Base-by-base conservation (phyloP, 2,888 invertebrate species). In the Teinopalpus imperialis region DNA sequence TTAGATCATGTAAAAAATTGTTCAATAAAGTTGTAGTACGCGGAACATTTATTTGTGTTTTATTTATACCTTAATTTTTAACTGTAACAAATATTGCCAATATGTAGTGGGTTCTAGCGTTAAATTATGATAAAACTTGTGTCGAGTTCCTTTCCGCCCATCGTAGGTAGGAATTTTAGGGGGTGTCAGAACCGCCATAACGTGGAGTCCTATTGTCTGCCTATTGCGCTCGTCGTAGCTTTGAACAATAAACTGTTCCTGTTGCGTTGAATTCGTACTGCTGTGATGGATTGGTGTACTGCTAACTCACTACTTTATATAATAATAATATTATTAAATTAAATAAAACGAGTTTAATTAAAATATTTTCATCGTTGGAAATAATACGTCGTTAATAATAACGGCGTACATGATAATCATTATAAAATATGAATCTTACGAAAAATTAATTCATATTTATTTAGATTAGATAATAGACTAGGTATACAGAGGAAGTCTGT, bases 11-110 rank as follows among this genome's bases (percentile, higher is more conserved):
- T 27, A 21, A 31, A 14, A 20, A 31, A 40, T 16, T 34, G 39
- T 41, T 13, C 32, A 49, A 43, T 46, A 49, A 49, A 49, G 14
- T 41, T 27, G 42, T 45, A 49, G 45, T 32, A 32, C 39, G 45
- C 18, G 5, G 9, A n/a, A 34, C 9, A 4, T 21, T 9, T 12
- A 16, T 16, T 18, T 13, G 20, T 18, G 27, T 29, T 49, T 36
- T 27, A 32, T 49, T 32, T 41, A 4, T 23, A 18, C 7, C 3
- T 13, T 16, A 16, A 16, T 16, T 16, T 16, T 16, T 16, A 16
- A 4, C 10, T 31, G 2, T 16, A 2, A n/a, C 3, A 23, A 23
- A 23, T n/a, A 4, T 2, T 23, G 2, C 2, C 23, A 23, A 23
- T 23, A n/a, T n/a, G n/a, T n/a, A n/a, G n/a, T n/a, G 23, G 2